Percentiles rank a stretch among this genome's conserved stretches.
Evolutionary conservation across 1,140 invertebrate species (phyloP).

Genomic region (Arion vulgaris): DNA sequence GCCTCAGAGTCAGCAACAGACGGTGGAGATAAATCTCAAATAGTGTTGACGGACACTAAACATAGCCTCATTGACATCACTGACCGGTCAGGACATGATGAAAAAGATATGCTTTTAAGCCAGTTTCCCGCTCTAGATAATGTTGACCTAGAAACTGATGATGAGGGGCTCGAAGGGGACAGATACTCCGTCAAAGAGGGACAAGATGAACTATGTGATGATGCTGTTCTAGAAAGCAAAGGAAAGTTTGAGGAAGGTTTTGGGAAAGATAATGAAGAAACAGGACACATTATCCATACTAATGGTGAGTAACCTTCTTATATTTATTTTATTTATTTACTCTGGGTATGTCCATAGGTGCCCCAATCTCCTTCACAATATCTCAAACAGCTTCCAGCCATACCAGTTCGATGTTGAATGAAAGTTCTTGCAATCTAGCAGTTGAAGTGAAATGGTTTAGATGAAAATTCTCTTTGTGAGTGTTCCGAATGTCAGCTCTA

Average conservation of each 20-base stretch:
- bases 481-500: too few species aligned
- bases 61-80: background rate
- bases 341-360: too few species aligned
- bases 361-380: too few species aligned
- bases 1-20: background rate
- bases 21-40: background rate
- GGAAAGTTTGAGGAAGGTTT: background rate
- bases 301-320: background rate
- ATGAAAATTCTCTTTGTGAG: too few species aligned
- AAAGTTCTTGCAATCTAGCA: too few species aligned
- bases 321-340: too few species aligned
- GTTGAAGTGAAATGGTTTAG: too few species aligned
- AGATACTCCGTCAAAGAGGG: background rate
- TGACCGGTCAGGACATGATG: background rate
- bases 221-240: background rate
- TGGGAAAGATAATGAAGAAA: slow-evolving; percentile 9
- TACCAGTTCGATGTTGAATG: too few species aligned
- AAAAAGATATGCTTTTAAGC: background rate
- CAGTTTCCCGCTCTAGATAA: slow-evolving; percentile 28
- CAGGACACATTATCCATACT: background rate
- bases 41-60: background rate
- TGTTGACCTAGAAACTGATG: slow-evolving; percentile 27
- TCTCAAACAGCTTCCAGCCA: too few species aligned
- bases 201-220: background rate
- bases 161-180: slow-evolving; percentile 7